A percentile compares a stretch with the other conserved stretches of the same genome.
Evolutionary conservation across 2,888 invertebrate species (phyloP).

Genomic region (Drosophila subquinaria): DNA sequence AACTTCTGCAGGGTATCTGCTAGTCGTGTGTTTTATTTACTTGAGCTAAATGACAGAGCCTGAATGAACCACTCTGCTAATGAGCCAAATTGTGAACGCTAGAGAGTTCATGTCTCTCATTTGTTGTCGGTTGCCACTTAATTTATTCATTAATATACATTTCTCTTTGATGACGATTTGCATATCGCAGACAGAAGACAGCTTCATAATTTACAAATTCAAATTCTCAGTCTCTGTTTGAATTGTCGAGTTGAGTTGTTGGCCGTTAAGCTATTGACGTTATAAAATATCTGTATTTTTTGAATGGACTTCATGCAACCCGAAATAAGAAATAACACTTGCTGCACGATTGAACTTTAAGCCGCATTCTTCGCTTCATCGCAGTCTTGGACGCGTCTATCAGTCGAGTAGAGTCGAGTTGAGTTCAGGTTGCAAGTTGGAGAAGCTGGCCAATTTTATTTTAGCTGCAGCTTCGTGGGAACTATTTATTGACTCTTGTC

Average conservation of each 20-base stretch:
- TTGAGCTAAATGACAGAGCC: background rate
- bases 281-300: constrained; percentile 23
- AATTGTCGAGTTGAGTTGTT: constrained; percentile 9
- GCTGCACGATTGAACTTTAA: constrained; percentile 81
- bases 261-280: constrained; percentile 21
- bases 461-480: constrained; percentile 59
- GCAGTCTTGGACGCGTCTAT: constrained; percentile 60
- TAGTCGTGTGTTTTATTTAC: background rate
- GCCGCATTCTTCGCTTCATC: constrained; percentile 68
- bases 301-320: constrained; percentile 22
- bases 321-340: constrained; percentile 60
- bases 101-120: constrained; percentile 30
- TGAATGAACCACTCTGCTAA: constrained; percentile 11
- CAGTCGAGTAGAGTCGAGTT: constrained; percentile 25
- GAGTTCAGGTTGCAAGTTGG: constrained; percentile 4
- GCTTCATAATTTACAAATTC: constrained; percentile 47
- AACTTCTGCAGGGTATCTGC: constrained; percentile 5
- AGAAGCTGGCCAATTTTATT: constrained; percentile 69
- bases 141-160: constrained; percentile 71
- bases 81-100: constrained; percentile 21
- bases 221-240: background rate
- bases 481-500: constrained; percentile 65
- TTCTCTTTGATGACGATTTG: constrained; percentile 65
- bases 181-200: constrained; percentile 57
- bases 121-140: constrained; percentile 37